Percentiles rank a stretch among this genome's conserved stretches.
Conservation (phyloP, 1,140 invertebrate genomes). For the Drosophila arizonae region DNA sequence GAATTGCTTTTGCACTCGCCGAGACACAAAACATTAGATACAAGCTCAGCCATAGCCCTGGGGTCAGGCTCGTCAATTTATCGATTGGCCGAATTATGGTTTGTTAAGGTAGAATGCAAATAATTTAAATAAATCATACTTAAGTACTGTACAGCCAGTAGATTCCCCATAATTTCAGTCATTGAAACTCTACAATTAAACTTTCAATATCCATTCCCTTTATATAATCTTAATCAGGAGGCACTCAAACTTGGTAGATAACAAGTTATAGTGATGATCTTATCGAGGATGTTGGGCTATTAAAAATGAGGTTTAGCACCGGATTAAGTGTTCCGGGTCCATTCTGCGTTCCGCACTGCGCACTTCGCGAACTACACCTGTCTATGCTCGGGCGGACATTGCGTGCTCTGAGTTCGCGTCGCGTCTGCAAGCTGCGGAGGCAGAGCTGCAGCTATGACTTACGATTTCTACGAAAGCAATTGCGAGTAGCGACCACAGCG, state of each 20-base stretch:
- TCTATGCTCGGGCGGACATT: constrained; percentile 64
- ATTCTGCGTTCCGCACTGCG: not conserved
- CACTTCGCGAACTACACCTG: not conserved
- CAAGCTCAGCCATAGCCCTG: constrained; percentile 36
- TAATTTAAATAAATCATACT: no score
- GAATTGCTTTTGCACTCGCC: constrained; percentile 44
- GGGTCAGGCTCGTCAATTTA: constrained; percentile 43
- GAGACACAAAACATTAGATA: constrained; percentile 6
- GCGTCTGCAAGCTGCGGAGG: no score
- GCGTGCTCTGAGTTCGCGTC: not conserved
- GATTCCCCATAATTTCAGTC: no score
- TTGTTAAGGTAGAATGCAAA: not conserved
- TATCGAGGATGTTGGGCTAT: constrained; percentile 61
- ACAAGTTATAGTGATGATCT: constrained; percentile 30
- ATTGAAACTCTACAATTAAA: no score
- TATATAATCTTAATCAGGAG: no score
- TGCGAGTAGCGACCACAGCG: not conserved
- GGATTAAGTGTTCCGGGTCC: constrained; percentile 15
- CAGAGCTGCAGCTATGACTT: constrained; percentile 39
- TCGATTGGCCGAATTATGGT: constrained; percentile 68
- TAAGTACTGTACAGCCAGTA: no score
- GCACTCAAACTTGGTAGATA: no score
- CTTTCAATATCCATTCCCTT: no score
- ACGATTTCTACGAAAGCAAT: constrained; percentile 53
- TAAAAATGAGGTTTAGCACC: constrained; percentile 73